Conservation (phyloP, 2,888 invertebrate species). For the Leucoptera coffeella region DNA sequence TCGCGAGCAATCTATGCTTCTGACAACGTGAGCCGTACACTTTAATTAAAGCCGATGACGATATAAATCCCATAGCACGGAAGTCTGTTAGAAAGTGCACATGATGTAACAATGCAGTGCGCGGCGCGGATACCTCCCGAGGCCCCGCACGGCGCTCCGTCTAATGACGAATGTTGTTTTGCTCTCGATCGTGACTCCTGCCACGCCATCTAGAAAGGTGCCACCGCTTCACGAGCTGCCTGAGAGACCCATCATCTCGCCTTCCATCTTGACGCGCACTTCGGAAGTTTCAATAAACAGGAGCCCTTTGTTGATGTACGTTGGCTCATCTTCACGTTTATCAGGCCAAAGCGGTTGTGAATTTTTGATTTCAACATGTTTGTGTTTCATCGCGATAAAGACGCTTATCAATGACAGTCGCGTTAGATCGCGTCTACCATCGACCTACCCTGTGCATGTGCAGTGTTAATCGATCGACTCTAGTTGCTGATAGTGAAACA, state of each 20-base stretch:
- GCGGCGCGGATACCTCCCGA: too few species aligned
- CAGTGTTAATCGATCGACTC: too few species aligned
- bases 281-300: too few species aligned
- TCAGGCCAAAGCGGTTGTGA: too few species aligned
- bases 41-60: conserved; percentile 31
- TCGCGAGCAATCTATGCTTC: conserved; percentile 8
- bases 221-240: conserved; percentile 1
- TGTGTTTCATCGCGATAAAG: too few species aligned
- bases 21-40: conserved; percentile 14
- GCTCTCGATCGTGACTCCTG: conserved; percentile 20
- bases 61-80: conserved; percentile 28
- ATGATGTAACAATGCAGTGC: conserved; percentile 30
- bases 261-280: not conserved
- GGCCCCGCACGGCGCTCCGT: not conserved
- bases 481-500: too few species aligned
- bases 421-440: too few species aligned
- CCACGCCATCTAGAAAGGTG: not conserved
- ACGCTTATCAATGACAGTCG: too few species aligned
- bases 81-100: conserved; percentile 29
- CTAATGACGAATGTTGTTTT: not conserved
- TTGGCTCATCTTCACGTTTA: too few species aligned
- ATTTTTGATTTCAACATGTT: too few species aligned
- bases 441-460: too few species aligned
- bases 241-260: not conserved
- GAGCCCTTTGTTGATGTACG: too few species aligned